Percentiles rank a stretch among this genome's conserved stretches.
Conservation (phyloP, 2,797 vertebrate species). For the Ficedula albicollis region DNA sequence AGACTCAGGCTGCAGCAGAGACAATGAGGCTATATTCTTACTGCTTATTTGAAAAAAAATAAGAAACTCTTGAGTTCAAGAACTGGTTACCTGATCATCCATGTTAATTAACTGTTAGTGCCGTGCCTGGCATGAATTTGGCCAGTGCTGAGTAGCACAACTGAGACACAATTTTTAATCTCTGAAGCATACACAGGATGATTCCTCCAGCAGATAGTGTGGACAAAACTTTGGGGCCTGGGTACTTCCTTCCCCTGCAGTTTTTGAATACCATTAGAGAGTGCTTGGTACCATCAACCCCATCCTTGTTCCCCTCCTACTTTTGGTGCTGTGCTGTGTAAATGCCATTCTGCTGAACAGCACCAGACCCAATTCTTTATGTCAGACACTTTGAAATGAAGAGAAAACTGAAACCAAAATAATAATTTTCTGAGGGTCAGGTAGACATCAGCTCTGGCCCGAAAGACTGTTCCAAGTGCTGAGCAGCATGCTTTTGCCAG, state of each 20-base stretch:
- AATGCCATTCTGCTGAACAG: not conserved
- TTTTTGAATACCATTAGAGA: not conserved
- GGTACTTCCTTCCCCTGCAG: not conserved
- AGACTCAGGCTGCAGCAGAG: rapidly evolving
- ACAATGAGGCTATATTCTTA: not conserved
- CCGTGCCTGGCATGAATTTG: not conserved
- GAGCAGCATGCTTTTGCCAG: not conserved
- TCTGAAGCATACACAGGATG: not conserved
- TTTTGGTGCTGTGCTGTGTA: not conserved
- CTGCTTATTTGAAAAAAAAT: not conserved
- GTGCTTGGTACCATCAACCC: not conserved
- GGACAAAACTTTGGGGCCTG: not conserved
- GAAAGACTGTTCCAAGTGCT: not conserved
- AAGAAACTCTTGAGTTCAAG: not conserved
- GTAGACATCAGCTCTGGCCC: not conserved
- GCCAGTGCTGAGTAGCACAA: not conserved
- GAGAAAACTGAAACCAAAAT: not conserved
- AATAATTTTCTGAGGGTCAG: not conserved
- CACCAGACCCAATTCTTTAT: not conserved
- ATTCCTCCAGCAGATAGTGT: not conserved
- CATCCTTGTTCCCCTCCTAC: not conserved
- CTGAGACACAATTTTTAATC: not conserved
- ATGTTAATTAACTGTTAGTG: rapidly evolving
- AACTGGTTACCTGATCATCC: not conserved
- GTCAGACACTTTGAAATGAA: not conserved